Conservation (phyloP, 2,797 vertebrate genomes). For the Chrysocyon brachyurus region DNA sequence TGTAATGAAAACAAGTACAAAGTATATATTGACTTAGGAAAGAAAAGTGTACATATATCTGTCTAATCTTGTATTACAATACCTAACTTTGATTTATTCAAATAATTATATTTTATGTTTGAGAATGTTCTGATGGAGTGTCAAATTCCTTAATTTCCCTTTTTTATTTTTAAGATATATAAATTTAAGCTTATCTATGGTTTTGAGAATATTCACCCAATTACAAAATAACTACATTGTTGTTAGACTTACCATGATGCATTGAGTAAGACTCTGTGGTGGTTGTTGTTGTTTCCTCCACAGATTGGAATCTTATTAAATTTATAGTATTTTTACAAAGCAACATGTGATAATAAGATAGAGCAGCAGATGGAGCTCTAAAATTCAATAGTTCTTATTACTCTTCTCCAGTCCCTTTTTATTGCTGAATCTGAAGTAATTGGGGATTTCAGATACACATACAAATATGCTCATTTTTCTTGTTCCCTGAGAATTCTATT, state of each 20-base stretch:
- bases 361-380: slow-evolving; percentile 66
- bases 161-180: neutral
- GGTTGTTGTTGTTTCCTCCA: neutral
- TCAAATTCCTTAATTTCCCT: neutral
- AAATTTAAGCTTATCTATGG: neutral
- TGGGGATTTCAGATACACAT: neutral
- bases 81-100: neutral
- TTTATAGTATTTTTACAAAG: slow-evolving; percentile 12
- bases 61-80: neutral
- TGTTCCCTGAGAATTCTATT: neutral
- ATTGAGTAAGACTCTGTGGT: neutral
- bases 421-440: neutral
- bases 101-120: slow-evolving; percentile 18
- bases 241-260: neutral
- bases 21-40: neutral
- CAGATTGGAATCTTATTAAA: neutral
- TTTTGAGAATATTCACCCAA: neutral
- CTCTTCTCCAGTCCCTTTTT: neutral
- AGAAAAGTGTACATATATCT: neutral
- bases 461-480: neutral
- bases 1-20: neutral
- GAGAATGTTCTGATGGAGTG: neutral
- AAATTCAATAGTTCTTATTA: neutral
- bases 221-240: neutral
- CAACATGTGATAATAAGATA: neutral